Conservation (phyloP, 2,888 invertebrate species). For the Holacanthella duospinosa region DNA sequence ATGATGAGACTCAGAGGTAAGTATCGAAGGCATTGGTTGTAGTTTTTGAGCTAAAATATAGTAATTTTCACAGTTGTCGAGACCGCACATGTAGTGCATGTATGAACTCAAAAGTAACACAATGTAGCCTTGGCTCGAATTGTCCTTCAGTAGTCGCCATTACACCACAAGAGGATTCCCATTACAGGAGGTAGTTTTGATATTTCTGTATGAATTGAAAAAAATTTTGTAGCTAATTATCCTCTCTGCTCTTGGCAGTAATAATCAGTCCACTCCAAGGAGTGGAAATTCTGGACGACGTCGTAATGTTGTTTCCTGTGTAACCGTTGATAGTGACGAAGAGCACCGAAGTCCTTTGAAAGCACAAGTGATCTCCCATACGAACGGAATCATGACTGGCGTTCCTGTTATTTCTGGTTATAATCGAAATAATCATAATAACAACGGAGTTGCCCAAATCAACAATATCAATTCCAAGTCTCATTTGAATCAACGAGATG, state of each 20-base stretch:
- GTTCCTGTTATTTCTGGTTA: conserved; percentile 2
- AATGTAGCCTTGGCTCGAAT: conserved; percentile 36
- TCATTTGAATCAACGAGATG: conserved; percentile 22
- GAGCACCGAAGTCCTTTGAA: conserved; percentile 50
- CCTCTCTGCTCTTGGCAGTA: conserved; percentile 10
- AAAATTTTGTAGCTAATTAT: background rate
- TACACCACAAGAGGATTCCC: conserved; percentile 37
- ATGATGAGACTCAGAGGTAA: conserved; percentile 60
- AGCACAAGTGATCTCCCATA: conserved; percentile 10
- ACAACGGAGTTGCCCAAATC: background rate
- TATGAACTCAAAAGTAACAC: conserved; percentile 36
- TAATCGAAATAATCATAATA: conserved; percentile 8
- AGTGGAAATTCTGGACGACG: conserved; percentile 30
- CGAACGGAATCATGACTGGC: background rate
- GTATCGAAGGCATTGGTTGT: conserved; percentile 8
- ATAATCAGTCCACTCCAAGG: conserved; percentile 35
- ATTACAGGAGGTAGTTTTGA: conserved; percentile 37
- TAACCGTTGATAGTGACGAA: conserved; percentile 67
- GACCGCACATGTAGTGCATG: conserved; percentile 40
- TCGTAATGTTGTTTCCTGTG: conserved; percentile 55
- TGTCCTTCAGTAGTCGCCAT: conserved; percentile 39
- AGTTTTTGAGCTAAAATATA: background rate
- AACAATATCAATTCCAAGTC: conserved; percentile 7
- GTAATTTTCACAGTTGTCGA: conserved; percentile 36
- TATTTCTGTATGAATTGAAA: no score